These are phyloP conservation scores for Trichacis sp. DNA, from an alignment of 2,888 invertebrate genomes.

Conservation along the genomic window DNA sequence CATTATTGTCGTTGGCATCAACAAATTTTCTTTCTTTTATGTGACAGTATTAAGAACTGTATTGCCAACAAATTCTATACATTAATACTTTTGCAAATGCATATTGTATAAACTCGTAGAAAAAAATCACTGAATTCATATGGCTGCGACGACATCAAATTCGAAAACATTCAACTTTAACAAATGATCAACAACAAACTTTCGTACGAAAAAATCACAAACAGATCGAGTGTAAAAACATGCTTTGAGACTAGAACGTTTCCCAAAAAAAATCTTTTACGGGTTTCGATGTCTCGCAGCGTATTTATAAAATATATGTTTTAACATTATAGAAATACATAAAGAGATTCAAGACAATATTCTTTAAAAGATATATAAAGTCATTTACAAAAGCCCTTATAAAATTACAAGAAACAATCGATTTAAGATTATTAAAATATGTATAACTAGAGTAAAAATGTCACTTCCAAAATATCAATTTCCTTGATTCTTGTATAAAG, in stretches of 20 bases:
- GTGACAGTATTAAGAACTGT: not conserved
- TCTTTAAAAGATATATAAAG: not conserved
- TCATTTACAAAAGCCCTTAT: not conserved
- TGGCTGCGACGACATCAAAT: not conserved
- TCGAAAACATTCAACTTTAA: not conserved
- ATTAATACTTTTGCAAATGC: constrained; percentile 10
- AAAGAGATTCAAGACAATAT: no score
- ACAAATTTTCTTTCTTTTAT: not conserved
- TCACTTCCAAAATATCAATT: not conserved
- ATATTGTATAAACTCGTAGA: not conserved
- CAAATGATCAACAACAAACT: not conserved
- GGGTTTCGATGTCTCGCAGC: not conserved
- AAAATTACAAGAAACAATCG: not conserved
- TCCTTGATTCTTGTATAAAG: not conserved
- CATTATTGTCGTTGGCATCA: not conserved
- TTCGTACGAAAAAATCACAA: not conserved
- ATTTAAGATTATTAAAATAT: not conserved
- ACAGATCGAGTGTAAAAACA: not conserved
- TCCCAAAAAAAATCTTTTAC: not conserved
- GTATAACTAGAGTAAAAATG: not conserved
- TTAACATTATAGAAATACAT: not conserved
- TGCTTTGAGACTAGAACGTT: constrained; percentile 1
- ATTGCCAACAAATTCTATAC: not conserved
- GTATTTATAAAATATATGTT: not conserved
- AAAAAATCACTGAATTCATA: not conserved